Evolutionary conservation across 2,113 vertebrate genomes (phyloP), one percentile per base, ranked within the genome.

Genomic region (Poicephalus meyeri): DNA sequence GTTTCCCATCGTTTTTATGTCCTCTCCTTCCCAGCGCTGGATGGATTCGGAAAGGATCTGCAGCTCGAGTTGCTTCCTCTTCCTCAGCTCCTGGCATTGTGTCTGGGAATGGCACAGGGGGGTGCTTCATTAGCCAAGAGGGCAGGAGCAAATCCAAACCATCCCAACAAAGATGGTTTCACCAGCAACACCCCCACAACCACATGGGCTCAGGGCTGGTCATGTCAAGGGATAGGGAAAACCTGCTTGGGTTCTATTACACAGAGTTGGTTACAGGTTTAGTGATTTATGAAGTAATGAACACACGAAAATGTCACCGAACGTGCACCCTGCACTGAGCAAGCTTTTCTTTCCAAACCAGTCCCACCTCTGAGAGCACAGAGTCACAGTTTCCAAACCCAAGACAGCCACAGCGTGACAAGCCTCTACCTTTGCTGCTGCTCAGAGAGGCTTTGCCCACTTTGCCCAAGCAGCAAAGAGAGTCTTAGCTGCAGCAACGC

Each of bases 31-130:
- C 99, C 99, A 99, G 78, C 98, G 98, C 28, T 99, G 98, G 93
- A 99, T 99, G 17, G 99, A 98, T 84, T 99, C 99, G 0, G 99
- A 99, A 92, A 99, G 98, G 92, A 99, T 99, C 98, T 99, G 99
- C 65, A 99, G 97, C 87, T 99, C 99, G 35, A 99, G 98, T 74
- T 99, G 99, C 85, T 99, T 99, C 69, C 99, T 98, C 96, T 99
- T 99, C 50, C 99, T 98, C 95, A 99, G 96, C 56, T 99, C 99
- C 96, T 99, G 99, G 93, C 99, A 99, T 26, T 99, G 99, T 0
- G 94, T 97, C 99, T 99, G 89, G 39, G 92, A 91, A 97, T 79
- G 33, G 89, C 42, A 81, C 37, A 39, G 37, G 70, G 8, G 3
- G 58, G 13, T 41, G 1, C n/a, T 55, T 79, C 2, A 7, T 94